Percentiles rank a stretch among this genome's conserved stretches.
These are phyloP conservation scores for Orchesellides sinensis DNA, from an alignment of 2,888 invertebrate genomes.

Conservation along the genomic window DNA sequence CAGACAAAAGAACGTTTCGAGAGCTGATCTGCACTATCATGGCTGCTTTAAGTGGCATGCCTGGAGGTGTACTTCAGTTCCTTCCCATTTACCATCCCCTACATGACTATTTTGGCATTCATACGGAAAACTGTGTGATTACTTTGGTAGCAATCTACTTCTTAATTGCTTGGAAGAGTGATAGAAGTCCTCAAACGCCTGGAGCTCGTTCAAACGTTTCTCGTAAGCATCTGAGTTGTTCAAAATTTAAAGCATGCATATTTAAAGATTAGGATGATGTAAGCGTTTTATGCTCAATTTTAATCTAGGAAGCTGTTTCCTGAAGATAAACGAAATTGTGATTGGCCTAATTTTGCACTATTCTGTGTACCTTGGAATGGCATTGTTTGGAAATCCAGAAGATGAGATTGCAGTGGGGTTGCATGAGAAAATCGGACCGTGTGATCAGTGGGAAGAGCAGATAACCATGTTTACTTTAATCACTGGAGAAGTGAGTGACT, in stretches of 20 bases:
- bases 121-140: conserved; percentile 85
- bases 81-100: conserved; percentile 86
- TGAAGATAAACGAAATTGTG: conserved; percentile 75
- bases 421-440: conserved; percentile 87
- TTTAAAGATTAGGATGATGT: background rate
- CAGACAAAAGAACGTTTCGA: conserved; percentile 76
- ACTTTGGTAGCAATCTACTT: conserved; percentile 82
- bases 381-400: conserved; percentile 83
- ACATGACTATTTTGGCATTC: conserved; percentile 84
- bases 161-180: conserved; percentile 81
- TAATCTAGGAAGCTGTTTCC: background rate
- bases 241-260: background rate
- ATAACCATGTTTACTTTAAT: conserved; percentile 71
- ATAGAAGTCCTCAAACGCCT: conserved; percentile 78
- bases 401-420: conserved; percentile 83
- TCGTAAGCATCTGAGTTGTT: conserved; percentile 31
- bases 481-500: conserved; percentile 70
- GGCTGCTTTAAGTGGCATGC: conserved; percentile 83
- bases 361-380: conserved; percentile 81
- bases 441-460: conserved; percentile 79
- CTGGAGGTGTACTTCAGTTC: conserved; percentile 85
- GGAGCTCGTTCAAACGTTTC: conserved; percentile 10
- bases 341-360: conserved; percentile 81
- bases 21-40: conserved; percentile 81
- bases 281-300: background rate